Percentiles rank a stretch among this genome's conserved stretches.
phyloP scores from a whole-genome alignment of 23 tunicate genomes.

The Trididemnum nubilum region DNA sequence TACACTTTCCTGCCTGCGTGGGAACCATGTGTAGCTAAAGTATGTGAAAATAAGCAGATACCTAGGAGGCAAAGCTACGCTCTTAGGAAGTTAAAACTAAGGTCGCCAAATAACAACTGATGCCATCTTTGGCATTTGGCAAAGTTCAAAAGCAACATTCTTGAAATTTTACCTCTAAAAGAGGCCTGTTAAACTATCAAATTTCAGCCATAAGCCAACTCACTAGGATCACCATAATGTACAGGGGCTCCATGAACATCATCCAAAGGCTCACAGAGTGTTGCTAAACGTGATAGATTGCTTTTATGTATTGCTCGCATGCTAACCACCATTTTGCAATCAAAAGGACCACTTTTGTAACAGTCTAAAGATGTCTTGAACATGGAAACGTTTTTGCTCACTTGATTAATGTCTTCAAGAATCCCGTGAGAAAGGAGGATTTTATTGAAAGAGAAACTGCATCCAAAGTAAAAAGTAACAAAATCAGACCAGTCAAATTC shows the following conservation, averaged over 20 bases:
- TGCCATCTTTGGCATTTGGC: too few relatives aligned
- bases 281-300: constrained; percentile 40
- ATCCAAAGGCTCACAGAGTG: constrained; percentile 31
- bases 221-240: constrained; percentile 82
- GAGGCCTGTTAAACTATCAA: too few relatives aligned
- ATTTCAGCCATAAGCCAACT: background rate
- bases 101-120: too few relatives aligned
- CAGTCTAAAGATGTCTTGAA: constrained; percentile 54
- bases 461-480: constrained; percentile 80
- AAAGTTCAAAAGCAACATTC: too few relatives aligned
- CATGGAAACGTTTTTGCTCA: constrained; percentile 51
- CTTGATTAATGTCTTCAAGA: background rate
- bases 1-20: too few relatives aligned
- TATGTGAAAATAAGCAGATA: too few relatives aligned
- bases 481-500: constrained; percentile 59
- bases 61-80: too few relatives aligned
- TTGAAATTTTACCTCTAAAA: too few relatives aligned
- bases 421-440: constrained; percentile 51
- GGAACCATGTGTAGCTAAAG: too few relatives aligned
- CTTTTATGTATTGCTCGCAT: constrained; percentile 62
- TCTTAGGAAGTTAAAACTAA: too few relatives aligned
- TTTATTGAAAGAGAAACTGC: constrained; percentile 87
- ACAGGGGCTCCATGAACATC: constrained; percentile 94
- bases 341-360: constrained; percentile 53
- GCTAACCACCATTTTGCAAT: constrained; percentile 69